Evolutionary conservation across 37 sponge, comb jelly and placozoan species (phyloP).

Genomic region (Aphrocallistes beatrix): DNA sequence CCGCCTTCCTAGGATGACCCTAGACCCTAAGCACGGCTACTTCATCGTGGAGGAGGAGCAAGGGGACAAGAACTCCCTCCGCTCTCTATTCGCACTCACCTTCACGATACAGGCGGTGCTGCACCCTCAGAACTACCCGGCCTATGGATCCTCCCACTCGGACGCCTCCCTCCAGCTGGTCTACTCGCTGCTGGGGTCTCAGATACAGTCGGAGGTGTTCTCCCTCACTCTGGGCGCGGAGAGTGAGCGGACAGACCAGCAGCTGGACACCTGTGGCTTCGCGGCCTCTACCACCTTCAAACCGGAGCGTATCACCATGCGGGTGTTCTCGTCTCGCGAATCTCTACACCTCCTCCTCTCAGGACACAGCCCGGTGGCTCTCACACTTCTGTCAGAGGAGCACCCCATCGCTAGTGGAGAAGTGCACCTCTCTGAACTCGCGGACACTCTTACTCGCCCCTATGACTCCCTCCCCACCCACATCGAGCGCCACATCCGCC

Average conservation of each 20-base stretch:
- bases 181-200: not conserved
- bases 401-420: not conserved
- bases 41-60: conserved; percentile 18
- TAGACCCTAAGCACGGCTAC: not conserved
- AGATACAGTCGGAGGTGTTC: not conserved
- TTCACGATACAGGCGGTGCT: not conserved
- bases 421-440: not conserved
- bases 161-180: not conserved
- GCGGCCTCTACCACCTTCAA: conserved; percentile 27
- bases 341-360: conserved; percentile 30
- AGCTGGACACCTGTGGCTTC: not conserved
- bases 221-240: conserved; percentile 1
- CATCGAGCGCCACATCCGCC: conserved; percentile 2
- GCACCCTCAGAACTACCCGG: not conserved
- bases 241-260: not conserved
- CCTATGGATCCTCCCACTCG: not conserved
- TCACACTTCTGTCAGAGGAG: not conserved
- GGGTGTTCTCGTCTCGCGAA: conserved; percentile 20
- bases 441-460: not conserved
- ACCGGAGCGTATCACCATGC: conserved; percentile 51
- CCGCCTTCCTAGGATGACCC: not conserved
- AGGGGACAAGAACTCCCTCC: not conserved
- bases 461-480: not conserved
- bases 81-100: not conserved
- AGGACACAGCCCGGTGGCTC: conserved; percentile 22